Evolutionary conservation across 2,113 vertebrate genomes (phyloP).

Genomic region (Corythornis vintsioides): DNA sequence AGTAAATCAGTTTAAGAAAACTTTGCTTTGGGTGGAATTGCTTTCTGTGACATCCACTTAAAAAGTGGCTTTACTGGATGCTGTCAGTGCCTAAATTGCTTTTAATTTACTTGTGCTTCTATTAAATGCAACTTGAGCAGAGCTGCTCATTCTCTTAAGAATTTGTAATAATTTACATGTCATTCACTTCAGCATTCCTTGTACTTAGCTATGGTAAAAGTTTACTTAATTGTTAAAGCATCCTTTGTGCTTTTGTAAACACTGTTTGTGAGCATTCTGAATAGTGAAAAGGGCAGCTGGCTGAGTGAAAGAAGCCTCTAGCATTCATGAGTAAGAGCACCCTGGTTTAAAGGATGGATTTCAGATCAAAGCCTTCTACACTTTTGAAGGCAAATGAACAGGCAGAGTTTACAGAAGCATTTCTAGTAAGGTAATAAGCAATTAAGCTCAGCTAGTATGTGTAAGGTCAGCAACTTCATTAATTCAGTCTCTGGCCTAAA

Average conservation of each 20-base stretch:
- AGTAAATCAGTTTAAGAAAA: neutral
- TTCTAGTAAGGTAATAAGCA: neutral
- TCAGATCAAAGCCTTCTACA: neutral
- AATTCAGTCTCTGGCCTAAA: neutral
- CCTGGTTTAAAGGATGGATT: neutral
- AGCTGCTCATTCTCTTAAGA: neutral
- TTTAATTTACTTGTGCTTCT: neutral
- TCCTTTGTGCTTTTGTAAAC: neutral
- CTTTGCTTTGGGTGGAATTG: neutral
- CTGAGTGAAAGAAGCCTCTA: neutral
- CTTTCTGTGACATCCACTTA: neutral
- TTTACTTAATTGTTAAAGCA: neutral
- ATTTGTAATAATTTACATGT: neutral
- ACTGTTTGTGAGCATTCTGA: neutral
- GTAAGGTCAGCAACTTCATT: neutral
- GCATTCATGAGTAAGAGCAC: neutral
- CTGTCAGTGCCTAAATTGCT: neutral
- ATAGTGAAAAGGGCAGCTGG: neutral
- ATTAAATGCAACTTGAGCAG: neutral
- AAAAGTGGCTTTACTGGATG: neutral
- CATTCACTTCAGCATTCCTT: neutral
- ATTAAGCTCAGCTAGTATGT: neutral
- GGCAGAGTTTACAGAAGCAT: neutral
- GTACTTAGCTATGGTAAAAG: neutral
- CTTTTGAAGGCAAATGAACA: neutral